Evolutionary conservation across 2,888 invertebrate genomes (phyloP), one percentile per base, ranked within the genome.

Genomic region (Hypolimnas misippus): DNA sequence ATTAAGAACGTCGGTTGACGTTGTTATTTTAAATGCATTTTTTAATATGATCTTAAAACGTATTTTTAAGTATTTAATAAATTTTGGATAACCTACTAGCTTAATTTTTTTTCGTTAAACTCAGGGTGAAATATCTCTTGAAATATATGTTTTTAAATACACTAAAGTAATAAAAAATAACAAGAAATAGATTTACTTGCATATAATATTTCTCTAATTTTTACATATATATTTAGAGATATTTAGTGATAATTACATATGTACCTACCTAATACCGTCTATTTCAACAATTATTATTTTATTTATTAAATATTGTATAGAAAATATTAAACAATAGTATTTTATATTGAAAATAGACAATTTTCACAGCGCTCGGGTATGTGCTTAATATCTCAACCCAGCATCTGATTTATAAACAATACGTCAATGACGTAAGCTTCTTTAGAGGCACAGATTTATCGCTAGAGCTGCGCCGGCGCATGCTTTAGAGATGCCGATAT

Each of bases 401-500:
- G 77, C 79, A 53, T 82, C 81, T 87, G 87, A 87, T 90, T 90
- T 90, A 91, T 91, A 91, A 92, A 91, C 91, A 92, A 92, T 90
- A 85, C 87, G 84, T 88, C 89, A 87, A 77, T 91, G 91, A 92
- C 91, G 91, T 89, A 87, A 90, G 91, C 91, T 91, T 87, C 91
- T 91, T 90, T 91, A 91, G 87, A 86, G 87, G 87, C 83, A 77
- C 84, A 84, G 89, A 91, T 91, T 92, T 90, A 92, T 90, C 73
- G 84, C 82, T 87, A 91, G 90, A 70, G 87, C 66, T 79, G 89
- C 60, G 73, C 67, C 21, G 14, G 33, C 51, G 65, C 66, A 63
- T 42, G 46, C 12, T n/a, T 54, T 44, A 25, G 10, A 6, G 29
- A 8, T 62, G 50, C 62, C 68, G 70, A 71, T 71, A 73, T 76